Base-by-base conservation (phyloP, 2,888 invertebrate species). In the Lycophotia porphyrea region DNA sequence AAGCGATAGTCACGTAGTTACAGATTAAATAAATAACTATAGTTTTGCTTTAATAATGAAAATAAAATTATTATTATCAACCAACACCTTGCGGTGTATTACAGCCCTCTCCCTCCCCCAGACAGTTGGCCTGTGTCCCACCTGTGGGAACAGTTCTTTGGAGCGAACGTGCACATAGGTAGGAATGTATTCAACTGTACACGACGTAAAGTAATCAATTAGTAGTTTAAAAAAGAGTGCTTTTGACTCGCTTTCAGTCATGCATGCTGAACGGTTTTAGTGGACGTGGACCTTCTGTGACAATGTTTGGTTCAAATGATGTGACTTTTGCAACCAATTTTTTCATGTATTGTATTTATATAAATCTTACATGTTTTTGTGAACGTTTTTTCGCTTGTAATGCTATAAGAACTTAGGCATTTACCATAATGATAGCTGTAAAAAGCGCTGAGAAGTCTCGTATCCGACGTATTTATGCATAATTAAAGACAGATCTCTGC, bases 321-420 rank as follows among this genome's bases (percentile, higher is more conserved):
- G 44, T 61, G 44, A 74, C 63, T 77, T 83, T 82, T 27, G 82
- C 66, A 65, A 74, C 63, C 27, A 49, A 36, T 39, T 52, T 21
- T 68, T 21, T 71, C 66, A 70, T 66, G 63, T 63, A 65, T 74
- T 64, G 70, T 80, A 55, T 84, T 80, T 64, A 68, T 76, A 81
- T 81, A 74, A 81, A 85, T 78, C 74, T 78, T 47, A 49, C 44
- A 70, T 68, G 76, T 84, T 84, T 84, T 87, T 79, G 71, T 71
- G 69, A 77, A 71, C 39, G 27, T 63, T 76, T 60, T 67, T 60
- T 61, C 39, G 69, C 68, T 52, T 74, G 67, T 77, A 81, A 55
- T 71, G 65, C 63, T 52, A 60, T 73, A 74, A 64, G 61, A 77
- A 69, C 49, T 58, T 61, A 55, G 47, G 49, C 55, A 61, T 61